Base-by-base conservation (phyloP, 2,888 invertebrate species). In the Axea sp. region DNA sequence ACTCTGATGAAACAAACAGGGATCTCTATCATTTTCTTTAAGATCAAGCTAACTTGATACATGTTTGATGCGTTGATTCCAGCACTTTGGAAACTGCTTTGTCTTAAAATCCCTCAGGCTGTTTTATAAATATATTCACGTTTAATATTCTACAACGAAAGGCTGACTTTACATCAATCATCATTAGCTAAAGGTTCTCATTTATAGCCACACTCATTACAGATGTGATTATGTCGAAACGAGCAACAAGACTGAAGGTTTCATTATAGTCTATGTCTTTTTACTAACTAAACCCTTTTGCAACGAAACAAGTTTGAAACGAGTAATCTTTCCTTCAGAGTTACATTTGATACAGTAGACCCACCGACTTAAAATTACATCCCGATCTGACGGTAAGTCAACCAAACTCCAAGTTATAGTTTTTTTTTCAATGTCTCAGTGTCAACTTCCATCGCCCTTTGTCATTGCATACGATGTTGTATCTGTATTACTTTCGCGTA, bases 201-300 rank as follows among this genome's bases (percentile, higher is more conserved):
- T 22, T 11, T 7, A 75, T 67, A 31, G 71, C 67, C 15, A 72
- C 41, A 19, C 41, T 31, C 19, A 55, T 8, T 7, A 55, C 15
- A 6, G 22, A 3, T 8, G 55, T 59, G 3, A 75, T 47, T 5
- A 39, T 47, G 22, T 60, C 60, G n/a, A 47, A 60, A 3, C 47
- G 47, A 6, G 41, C 49, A n/a, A 60, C 47, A 7, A 33, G 65
- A 39, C 37, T 53, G 24, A 33, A 81, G 77, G 62, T 78, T 76
- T 59, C 76, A 77, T n/a, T 76, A 80, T 76, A 83, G 75, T 43
- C 80, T 11, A 77, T 15, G 12, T 79, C 80, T 71, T 53, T 7
- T 12, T 45, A 30, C 57, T 81, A 78, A 47, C 35, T 37, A 49
- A 43, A 80, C 2, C 81, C 78, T 30, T 62, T 49, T 7, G 68